Conservation (phyloP, 2,113 vertebrate genomes). For the Ctenodactylus gundi region DNA sequence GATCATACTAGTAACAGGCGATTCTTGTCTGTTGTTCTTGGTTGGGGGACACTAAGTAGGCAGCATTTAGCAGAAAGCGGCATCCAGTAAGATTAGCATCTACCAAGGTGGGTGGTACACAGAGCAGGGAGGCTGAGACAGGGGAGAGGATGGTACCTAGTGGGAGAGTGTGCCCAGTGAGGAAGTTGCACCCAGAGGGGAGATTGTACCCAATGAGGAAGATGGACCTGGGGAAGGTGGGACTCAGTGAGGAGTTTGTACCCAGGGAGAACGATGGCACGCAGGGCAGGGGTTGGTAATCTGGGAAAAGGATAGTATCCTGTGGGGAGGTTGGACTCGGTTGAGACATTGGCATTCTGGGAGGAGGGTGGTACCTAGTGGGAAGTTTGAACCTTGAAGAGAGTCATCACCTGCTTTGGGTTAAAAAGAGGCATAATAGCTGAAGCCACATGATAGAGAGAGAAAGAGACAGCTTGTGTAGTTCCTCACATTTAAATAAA, state of each 20-base stretch:
- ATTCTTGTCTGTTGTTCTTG: not conserved
- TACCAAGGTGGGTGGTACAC: not conserved
- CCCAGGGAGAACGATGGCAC: not conserved
- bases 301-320: not conserved
- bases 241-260: not conserved
- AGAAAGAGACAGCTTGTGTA: not conserved
- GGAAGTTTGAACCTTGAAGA: not conserved
- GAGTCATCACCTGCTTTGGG: not conserved
- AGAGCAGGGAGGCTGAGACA: no score
- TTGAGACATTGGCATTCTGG: not conserved
- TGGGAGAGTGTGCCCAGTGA: not conserved
- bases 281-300: not conserved
- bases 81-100: not conserved
- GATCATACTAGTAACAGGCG: fast-evolving
- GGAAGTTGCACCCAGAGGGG: not conserved
- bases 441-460: not conserved
- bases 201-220: no score
- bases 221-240: not conserved
- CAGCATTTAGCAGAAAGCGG: not conserved
- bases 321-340: not conserved
- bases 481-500: slow-evolving; percentile 6
- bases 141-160: not conserved
- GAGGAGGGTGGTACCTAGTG: not conserved
- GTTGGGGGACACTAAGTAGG: not conserved
- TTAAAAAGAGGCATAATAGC: not conserved